These are phyloP conservation scores for Phoxinus dragarum DNA, from an alignment of 2,797 vertebrate species.

Conservation along the genomic window DNA sequence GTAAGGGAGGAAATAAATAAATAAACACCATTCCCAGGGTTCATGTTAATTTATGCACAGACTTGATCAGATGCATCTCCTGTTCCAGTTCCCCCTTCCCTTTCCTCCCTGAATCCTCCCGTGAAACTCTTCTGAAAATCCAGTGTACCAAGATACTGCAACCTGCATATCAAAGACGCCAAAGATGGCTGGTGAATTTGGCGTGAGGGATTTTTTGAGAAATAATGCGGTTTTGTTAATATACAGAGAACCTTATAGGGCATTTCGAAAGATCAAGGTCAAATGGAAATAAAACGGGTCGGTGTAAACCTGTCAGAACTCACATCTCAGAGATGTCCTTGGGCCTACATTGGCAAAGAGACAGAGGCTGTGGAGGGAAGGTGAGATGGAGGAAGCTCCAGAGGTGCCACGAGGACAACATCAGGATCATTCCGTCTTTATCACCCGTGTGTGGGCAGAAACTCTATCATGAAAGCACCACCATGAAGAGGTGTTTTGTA, in stretches of 20 bases:
- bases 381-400: constrained; percentile 23
- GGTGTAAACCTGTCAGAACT: constrained; percentile 19
- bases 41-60: constrained; percentile 56
- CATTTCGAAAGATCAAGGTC: constrained; percentile 33
- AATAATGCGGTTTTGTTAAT: constrained; percentile 28
- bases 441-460: constrained; percentile 26
- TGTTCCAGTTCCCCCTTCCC: constrained; percentile 1
- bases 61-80: constrained; percentile 40
- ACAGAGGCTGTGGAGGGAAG: constrained; percentile 23
- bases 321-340: constrained; percentile 32
- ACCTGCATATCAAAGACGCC: neutral
- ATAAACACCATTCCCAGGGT: constrained; percentile 48
- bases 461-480: constrained; percentile 26
- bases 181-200: constrained; percentile 9
- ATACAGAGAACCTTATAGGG: constrained; percentile 42
- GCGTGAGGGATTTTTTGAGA: constrained; percentile 6
- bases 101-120: neutral
- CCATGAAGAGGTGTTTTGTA: constrained; percentile 40
- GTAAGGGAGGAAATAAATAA: constrained; percentile 55
- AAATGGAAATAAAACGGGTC: constrained; percentile 26
- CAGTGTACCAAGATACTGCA: neutral
- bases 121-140: constrained; percentile 7
- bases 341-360: constrained; percentile 42
- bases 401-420: constrained; percentile 12
- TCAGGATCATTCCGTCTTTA: constrained; percentile 43